Conservation (phyloP, 1,140 invertebrate species). For the Reticulitermes speratus region DNA sequence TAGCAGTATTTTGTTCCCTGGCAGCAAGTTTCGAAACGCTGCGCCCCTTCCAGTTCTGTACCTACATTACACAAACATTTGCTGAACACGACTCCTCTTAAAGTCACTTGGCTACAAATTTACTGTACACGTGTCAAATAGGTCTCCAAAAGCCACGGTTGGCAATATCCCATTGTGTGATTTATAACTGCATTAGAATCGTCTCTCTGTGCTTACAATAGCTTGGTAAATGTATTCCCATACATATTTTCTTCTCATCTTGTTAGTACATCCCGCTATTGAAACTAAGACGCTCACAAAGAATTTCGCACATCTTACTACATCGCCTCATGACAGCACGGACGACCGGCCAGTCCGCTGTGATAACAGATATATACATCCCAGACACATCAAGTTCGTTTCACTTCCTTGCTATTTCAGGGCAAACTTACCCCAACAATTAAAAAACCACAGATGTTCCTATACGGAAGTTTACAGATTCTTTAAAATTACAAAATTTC, state of each 20-base stretch:
- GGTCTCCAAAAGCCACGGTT: not conserved
- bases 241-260: not conserved
- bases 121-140: slow-evolving; percentile 2
- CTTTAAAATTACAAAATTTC: too few species aligned
- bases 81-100: not conserved
- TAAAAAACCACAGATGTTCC: too few species aligned
- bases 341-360: not conserved
- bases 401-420: not conserved
- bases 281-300: not conserved
- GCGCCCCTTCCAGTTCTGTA: not conserved
- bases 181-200: not conserved
- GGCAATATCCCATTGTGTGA: slow-evolving; percentile 12
- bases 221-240: not conserved
- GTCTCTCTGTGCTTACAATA: not conserved
- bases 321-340: not conserved
- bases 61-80: not conserved
- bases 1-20: not conserved
- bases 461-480: too few species aligned
- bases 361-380: not conserved
- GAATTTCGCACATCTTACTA: not conserved
- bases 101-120: slow-evolving; percentile 8
- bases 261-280: not conserved
- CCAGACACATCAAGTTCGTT: not conserved
- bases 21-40: not conserved
- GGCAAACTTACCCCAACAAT: too few species aligned